Percentiles rank a stretch among this genome's conserved stretches.
Evolutionary conservation across 1,140 invertebrate genomes (phyloP).

Genomic region (Berghia stephanieae): DNA sequence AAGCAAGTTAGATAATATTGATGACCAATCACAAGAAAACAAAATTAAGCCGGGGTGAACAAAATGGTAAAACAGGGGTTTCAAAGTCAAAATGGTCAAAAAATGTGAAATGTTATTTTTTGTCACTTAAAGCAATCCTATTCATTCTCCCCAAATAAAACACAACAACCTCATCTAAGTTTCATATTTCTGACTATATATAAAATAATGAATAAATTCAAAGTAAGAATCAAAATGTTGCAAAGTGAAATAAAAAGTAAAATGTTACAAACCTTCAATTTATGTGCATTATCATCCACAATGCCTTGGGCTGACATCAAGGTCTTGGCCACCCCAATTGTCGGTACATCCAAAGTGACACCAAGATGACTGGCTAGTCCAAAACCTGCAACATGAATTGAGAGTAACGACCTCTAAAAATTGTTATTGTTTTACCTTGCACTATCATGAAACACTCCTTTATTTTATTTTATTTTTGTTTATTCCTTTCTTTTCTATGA

Average conservation of each 20-base stretch:
- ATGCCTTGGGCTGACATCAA: slow-evolving; percentile 63
- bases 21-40: no score
- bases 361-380: slow-evolving; percentile 66
- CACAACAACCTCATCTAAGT: no score
- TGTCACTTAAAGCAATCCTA: no score
- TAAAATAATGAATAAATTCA: no score
- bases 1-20: no score
- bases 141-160: no score
- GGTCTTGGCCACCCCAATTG: slow-evolving; percentile 66
- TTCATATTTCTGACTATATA: no score
- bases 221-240: no score
- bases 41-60: no score
- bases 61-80: neutral
- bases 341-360: slow-evolving; percentile 57
- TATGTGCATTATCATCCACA: slow-evolving; percentile 56
- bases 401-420: neutral
- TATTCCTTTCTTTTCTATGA: no score
- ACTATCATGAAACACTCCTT: neutral
- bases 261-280: slow-evolving; percentile 45
- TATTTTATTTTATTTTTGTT: no score
- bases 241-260: neutral
- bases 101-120: neutral
- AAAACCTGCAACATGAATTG: slow-evolving; percentile 53
- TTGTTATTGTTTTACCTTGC: neutral
- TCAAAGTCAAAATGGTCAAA: neutral